Conservation (phyloP, 2,888 invertebrate genomes). For the Agonopterix alstromeriana region DNA sequence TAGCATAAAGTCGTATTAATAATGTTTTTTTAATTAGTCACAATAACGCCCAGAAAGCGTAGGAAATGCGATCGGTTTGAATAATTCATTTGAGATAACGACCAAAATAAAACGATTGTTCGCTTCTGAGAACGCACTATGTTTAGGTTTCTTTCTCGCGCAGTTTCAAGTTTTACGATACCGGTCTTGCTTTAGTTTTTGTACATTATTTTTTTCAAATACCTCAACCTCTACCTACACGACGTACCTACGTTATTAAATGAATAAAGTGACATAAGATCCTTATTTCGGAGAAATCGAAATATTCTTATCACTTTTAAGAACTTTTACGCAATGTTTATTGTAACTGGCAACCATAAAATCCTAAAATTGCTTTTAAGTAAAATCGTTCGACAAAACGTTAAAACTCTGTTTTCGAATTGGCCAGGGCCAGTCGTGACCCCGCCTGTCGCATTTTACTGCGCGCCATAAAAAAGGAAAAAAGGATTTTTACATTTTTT, state of each 20-base stretch:
- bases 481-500: constrained; percentile 30
- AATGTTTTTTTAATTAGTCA: constrained; percentile 30
- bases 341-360: constrained; percentile 1
- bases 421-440: constrained; percentile 39
- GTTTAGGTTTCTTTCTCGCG: constrained; percentile 33
- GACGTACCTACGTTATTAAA: background rate
- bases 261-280: background rate
- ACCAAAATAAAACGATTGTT: constrained; percentile 64
- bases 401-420: constrained; percentile 26
- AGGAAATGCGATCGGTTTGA: constrained; percentile 59
- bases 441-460: constrained; percentile 43
- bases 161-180: constrained; percentile 8
- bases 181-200: background rate
- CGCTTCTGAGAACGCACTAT: constrained; percentile 46
- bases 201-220: background rate
- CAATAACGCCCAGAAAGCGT: constrained; percentile 27
- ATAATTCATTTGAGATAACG: constrained; percentile 62
- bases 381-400: constrained; percentile 1
- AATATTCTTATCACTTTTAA: background rate
- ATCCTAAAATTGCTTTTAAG: background rate
- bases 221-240: too few species aligned
- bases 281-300: background rate
- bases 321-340: background rate
- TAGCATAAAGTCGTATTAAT: background rate
- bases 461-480: constrained; percentile 40